Evolutionary conservation across 2,797 vertebrate species (phyloP).

Genomic region (Acanthurus leucopareius): DNA sequence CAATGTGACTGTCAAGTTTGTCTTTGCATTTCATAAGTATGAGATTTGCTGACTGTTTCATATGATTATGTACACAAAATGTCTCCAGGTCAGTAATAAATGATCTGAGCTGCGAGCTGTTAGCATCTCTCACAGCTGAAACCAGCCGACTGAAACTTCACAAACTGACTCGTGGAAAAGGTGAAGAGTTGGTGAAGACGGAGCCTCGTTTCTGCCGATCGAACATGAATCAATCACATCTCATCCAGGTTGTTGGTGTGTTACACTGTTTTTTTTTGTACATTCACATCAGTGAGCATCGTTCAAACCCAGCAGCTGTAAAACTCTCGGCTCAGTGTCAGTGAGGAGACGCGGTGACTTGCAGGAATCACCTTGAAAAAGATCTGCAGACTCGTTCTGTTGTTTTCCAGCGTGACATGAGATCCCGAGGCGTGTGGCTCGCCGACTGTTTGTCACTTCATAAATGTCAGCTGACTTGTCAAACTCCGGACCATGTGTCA

Average conservation of each 20-base stretch:
- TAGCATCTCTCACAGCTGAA: too few relatives aligned
- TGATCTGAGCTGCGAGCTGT: too few relatives aligned
- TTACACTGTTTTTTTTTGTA: background rate
- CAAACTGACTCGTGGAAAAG: too few relatives aligned
- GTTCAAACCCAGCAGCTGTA: background rate
- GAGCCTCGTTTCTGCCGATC: background rate
- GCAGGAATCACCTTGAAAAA: constrained; percentile 6
- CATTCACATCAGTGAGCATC: background rate
- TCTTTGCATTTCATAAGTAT: background rate
- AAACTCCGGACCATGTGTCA: constrained; percentile 40
- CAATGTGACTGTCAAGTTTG: background rate
- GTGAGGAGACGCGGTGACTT: background rate
- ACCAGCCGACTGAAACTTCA: too few relatives aligned
- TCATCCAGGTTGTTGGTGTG: background rate
- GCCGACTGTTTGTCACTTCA: constrained; percentile 34
- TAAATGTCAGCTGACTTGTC: constrained; percentile 49
- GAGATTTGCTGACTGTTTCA: too few relatives aligned
- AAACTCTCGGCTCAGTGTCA: too few relatives aligned
- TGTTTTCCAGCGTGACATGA: background rate
- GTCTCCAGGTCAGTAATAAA: too few relatives aligned
- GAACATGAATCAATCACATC: background rate
- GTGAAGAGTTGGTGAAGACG: too few relatives aligned
- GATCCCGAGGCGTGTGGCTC: background rate
- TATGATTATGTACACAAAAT: too few relatives aligned
- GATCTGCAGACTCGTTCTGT: background rate